Evolutionary conservation across 1,140 invertebrate genomes (phyloP).

Genomic region (Drosophila sp.): DNA sequence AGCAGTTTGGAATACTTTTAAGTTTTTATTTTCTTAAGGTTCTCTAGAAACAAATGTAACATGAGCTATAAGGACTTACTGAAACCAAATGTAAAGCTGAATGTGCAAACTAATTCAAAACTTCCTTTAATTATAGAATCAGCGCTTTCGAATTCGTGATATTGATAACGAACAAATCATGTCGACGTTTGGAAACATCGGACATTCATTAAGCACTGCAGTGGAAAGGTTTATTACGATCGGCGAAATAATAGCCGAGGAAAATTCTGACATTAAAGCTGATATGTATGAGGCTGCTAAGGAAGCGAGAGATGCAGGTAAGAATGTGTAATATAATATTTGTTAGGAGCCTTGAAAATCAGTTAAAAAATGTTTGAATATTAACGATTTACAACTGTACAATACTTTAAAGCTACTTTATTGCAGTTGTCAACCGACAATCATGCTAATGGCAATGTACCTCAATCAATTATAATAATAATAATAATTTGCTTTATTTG

Average conservation of each 20-base stretch:
- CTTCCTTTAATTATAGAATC: conserved; percentile 50
- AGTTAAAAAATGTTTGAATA: no score
- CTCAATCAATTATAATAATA: no score
- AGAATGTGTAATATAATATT: conserved; percentile 27
- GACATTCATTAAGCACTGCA: conserved; percentile 97
- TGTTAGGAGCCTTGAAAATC: background rate
- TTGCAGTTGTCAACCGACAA: no score
- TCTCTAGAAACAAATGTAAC: no score
- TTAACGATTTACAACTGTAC: no score
- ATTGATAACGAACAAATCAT: conserved; percentile 85
- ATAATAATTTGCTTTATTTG: no score
- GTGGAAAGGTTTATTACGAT: conserved; percentile 99
- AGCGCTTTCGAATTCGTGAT: conserved; percentile 75
- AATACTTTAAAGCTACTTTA: no score
- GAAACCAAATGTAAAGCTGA: background rate
- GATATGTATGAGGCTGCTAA: conserved; percentile 99
- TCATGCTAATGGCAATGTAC: no score
- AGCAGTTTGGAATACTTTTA: no score
- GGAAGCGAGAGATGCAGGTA: conserved; percentile 97
- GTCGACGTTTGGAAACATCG: conserved; percentile 94
- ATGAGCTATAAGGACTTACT: background rate
- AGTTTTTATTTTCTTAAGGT: no score
- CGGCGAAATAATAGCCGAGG: conserved; percentile 98
- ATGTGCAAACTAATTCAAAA: background rate
- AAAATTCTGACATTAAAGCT: conserved; percentile 97